Evolutionary conservation across 2,113 vertebrate genomes (phyloP), one percentile per base, ranked within the genome.

Genomic region (Nothocercus nigrocapillus): DNA sequence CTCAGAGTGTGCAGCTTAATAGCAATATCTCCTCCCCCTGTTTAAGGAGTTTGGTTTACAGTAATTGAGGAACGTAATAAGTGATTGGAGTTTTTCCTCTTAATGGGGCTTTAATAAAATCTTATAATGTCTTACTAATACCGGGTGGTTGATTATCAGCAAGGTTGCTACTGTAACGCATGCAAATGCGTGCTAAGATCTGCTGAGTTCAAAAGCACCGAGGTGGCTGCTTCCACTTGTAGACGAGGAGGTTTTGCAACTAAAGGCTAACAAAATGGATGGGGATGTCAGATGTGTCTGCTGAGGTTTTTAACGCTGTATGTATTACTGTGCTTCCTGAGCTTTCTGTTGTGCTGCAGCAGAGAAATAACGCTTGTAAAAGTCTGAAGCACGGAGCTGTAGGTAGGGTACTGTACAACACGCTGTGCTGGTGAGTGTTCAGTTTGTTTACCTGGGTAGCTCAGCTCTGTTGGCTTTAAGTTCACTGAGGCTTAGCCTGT

Each of bases 1-100:
- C 98, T 99, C 97, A 98, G 98, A 99, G 98, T 99, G 99, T 98
- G 98, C 98, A 98, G 98, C 98, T 98, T 99, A 99, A 99, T 99
- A 98, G 98, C 97, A 98, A 99, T 99, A 99, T 98, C 98, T 99
- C 98, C 98, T 98, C 98, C 98, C 96, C 97, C 98, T 97, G 9
- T 98, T 99, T 99, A 98, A 98, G 97, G 97, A 95, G 97, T 98
- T 98, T 97, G 98, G 97, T 98, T 98, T 98, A 98, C 97, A 99
- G 97, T 99, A 98, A 99, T 98, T 98, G 98, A 97, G 97, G 97
- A 98, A 98, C 97, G 98, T 98, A 98, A 98, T 98, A 98, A 98
- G 98, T 98, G 96, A 98, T 98, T 98, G 98, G 98, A 98, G 97
- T 98, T 98, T 98, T 98, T 96, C 96, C 88, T 90, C 96, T 97